Evolutionary conservation across 1,140 invertebrate species (phyloP).

Genomic region (Palaemon carinicauda): DNA sequence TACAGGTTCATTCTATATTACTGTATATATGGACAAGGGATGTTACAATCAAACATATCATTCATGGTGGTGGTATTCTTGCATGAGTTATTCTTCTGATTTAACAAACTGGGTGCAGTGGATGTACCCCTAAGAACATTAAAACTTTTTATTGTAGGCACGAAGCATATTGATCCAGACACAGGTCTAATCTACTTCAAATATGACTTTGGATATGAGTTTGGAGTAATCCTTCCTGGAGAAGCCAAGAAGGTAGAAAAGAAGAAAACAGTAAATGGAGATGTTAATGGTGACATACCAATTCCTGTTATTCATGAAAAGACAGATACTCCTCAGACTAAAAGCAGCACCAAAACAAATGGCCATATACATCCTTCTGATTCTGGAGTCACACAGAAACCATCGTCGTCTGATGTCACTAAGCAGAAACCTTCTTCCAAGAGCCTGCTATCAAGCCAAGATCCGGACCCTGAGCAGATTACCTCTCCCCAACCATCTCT

Average conservation of each 20-base stretch:
- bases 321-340: slow-evolving; percentile 61
- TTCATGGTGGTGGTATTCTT: too few relatives aligned
- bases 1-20: too few relatives aligned
- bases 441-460: neutral
- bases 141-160: slow-evolving; percentile 68
- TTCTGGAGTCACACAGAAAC: neutral
- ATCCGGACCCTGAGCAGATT: neutral
- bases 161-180: slow-evolving; percentile 79
- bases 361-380: slow-evolving; percentile 31
- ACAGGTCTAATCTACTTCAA: slow-evolving; percentile 83
- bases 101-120: too few relatives aligned
- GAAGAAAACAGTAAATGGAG: slow-evolving; percentile 60
- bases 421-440: neutral
- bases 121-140: neutral
- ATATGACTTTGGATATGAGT: slow-evolving; percentile 84
- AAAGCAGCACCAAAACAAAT: slow-evolving; percentile 11
- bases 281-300: slow-evolving; percentile 69
- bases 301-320: slow-evolving; percentile 74
- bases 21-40: too few relatives aligned
- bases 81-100: too few relatives aligned
- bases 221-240: slow-evolving; percentile 77
- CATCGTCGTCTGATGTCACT: neutral
- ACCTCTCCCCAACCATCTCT: slow-evolving; percentile 45
- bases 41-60: too few relatives aligned
- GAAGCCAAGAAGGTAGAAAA: slow-evolving; percentile 68